Evolutionary conservation across 2,797 vertebrate genomes (phyloP), one percentile per base, ranked within the genome.

Genomic region (Anguilla obscura): DNA sequence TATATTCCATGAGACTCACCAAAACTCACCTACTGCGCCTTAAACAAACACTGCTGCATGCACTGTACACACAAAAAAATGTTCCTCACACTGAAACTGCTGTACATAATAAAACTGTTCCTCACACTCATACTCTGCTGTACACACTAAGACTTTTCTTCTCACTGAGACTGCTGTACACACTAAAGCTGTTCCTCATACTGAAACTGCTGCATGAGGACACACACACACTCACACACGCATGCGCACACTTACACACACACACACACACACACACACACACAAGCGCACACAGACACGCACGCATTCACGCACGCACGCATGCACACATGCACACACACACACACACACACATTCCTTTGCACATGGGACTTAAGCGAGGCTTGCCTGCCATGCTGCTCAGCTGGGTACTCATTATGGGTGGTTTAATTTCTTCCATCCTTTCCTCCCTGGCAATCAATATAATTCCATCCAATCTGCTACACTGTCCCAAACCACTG

Each of bases 341-440:
- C 71, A 33, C 27, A 36, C 71, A 36, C 71, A 79, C 74, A 79
- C 36, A 74, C 69, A 74, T 21, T 12, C 30, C 69, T 12, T 33
- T 74, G 30, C 27, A 74, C 69, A 33, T 30, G 69, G 74, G 74
- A 45, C 33, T 40, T 79, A 36, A 79, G 33, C 36, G 33, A 36
- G 74, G 33, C 33, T 18, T 79, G 74, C 33, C 69, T 71, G 74
- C 36, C 36, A 79, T 40, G 33, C 79, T 21, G 21, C 79, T 82
- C 79, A 48, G 79, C 79, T 50, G 40, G 40, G 40, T n/a, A 5
- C 45, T 82, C 74, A 79, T 40, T 79, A 33, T 82, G 79, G 79
- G 24, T 33, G 21, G 40, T 24, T 48, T 48, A 24, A 82, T 82
- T 33, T 82, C 79, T 50, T 5, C 40, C 45, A 82, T 50, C n/a